A percentile compares a stretch with the other conserved stretches of the same genome.
Evolutionary conservation across 2,797 vertebrate genomes (phyloP).

Genomic region (Pteropus rufus): DNA sequence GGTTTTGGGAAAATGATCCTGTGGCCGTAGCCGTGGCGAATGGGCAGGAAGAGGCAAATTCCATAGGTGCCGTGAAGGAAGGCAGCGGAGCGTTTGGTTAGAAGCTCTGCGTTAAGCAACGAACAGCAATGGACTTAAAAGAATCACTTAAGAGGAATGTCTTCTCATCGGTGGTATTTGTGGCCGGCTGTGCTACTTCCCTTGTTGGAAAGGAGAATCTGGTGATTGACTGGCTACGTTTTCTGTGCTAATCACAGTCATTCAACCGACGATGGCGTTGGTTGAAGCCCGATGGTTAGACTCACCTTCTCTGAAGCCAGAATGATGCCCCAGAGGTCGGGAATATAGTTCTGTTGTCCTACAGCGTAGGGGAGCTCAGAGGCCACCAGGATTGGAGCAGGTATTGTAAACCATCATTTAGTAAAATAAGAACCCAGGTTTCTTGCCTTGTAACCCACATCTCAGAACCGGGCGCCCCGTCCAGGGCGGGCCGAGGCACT

Average conservation of each 20-base stretch:
- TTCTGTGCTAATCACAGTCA: neutral
- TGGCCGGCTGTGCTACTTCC: rapidly evolving
- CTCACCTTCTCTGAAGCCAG: neutral
- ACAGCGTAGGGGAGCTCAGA: neutral
- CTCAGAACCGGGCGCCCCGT: neutral
- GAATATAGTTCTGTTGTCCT: neutral
- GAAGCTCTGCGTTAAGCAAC: neutral
- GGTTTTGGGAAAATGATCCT: neutral
- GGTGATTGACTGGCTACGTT: neutral
- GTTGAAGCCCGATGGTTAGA: neutral
- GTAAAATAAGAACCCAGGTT: neutral
- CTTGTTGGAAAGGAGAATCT: neutral
- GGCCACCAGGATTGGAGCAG: neutral
- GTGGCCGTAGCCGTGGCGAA: neutral
- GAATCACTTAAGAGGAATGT: neutral
- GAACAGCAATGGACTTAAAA: neutral
- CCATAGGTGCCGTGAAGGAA: neutral
- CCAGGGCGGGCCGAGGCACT: too few species aligned
- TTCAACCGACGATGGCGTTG: rapidly evolving
- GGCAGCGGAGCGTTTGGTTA: neutral
- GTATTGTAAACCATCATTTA: neutral
- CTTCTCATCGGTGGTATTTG: neutral
- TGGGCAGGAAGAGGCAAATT: neutral
- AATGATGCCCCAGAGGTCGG: neutral
- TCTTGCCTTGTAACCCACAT: neutral